A percentile compares a stretch with the other conserved stretches of the same genome.
phyloP scores from a whole-genome alignment of 2,797 vertebrate genomes.

The Ctenopoma multispine region DNA sequence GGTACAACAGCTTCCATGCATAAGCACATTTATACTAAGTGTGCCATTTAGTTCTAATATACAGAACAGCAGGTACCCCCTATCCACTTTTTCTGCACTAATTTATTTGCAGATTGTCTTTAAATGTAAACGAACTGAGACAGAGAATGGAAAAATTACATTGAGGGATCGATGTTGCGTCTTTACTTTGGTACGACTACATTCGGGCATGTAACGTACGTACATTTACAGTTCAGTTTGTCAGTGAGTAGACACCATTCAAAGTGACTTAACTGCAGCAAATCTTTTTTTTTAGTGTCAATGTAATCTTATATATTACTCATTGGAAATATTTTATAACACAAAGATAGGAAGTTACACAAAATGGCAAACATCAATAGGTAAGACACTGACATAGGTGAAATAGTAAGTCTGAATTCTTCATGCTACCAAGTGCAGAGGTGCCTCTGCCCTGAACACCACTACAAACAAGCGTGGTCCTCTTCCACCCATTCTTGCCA shows the following conservation, averaged over 20 bases:
- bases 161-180: too few relatives aligned
- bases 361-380: constrained; percentile 39
- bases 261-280: neutral
- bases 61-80: neutral
- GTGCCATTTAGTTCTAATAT: neutral
- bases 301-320: constrained; percentile 32
- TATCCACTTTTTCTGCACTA: too few relatives aligned
- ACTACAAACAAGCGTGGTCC: constrained; percentile 37
- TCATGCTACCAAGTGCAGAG: constrained; percentile 1
- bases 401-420: constrained; percentile 19
- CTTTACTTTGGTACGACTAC: too few relatives aligned
- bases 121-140: too few relatives aligned
- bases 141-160: too few relatives aligned
- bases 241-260: too few relatives aligned
- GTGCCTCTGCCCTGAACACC: constrained; percentile 53
- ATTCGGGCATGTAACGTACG: too few relatives aligned
- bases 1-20: neutral
- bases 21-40: neutral
- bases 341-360: constrained; percentile 61
- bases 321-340: constrained; percentile 44
- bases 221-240: too few relatives aligned
- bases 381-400: constrained; percentile 21
- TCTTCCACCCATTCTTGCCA: constrained; percentile 48
- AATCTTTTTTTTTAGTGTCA: neutral
- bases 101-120: too few relatives aligned